A percentile compares a stretch with the other conserved stretches of the same genome.
Evolutionary conservation across 2,113 vertebrate genomes (phyloP).

Genomic region (Dermatemys mawii): DNA sequence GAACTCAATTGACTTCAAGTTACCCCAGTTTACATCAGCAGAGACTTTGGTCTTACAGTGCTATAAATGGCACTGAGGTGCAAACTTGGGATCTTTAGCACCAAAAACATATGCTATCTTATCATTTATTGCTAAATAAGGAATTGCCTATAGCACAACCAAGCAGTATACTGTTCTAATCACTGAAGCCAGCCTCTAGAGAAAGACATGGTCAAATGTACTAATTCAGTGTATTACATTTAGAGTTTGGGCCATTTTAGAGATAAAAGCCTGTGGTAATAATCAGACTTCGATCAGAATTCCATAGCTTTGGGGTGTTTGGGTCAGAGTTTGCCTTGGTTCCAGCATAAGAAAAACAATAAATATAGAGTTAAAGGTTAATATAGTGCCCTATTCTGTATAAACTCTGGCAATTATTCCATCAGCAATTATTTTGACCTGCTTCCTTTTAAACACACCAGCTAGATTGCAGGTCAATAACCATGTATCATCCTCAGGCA

Average conservation of each 20-base stretch:
- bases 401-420: conserved; percentile 39
- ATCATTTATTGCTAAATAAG: not conserved
- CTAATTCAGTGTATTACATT: not conserved
- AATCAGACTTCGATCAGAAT: conserved; percentile 5
- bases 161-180: conserved; percentile 15
- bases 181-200: conserved; percentile 5
- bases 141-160: not conserved
- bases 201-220: not conserved
- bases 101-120: not conserved
- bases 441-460: not conserved
- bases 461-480: not conserved
- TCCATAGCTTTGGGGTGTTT: conserved; percentile 23
- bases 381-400: not conserved
- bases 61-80: not conserved
- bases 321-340: not conserved
- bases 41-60: not conserved
- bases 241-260: conserved; percentile 51
- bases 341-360: not conserved
- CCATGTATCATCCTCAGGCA: not conserved
- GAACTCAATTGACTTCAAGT: not conserved
- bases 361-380: conserved; percentile 17
- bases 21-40: not conserved
- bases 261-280: not conserved
- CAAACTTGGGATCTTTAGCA: not conserved
- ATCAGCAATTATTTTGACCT: not conserved